Percentiles rank a stretch among this genome's conserved stretches.
Conservation (phyloP, 2,797 vertebrate species). For the Carduelis carduelis region DNA sequence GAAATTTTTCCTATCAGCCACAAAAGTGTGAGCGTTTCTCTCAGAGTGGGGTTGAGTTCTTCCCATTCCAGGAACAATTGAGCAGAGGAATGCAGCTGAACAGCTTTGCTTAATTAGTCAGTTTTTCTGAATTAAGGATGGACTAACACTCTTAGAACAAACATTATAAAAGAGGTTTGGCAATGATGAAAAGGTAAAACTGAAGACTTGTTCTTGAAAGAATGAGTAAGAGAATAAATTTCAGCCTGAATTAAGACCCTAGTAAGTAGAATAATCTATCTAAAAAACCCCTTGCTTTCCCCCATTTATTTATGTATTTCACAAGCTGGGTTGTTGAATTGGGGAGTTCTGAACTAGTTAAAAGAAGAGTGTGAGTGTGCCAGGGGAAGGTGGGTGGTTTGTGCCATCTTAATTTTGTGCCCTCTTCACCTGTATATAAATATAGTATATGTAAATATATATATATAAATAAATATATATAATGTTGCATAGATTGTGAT, state of each 20-base stretch:
- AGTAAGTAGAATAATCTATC: not conserved
- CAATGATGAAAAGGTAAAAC: not conserved
- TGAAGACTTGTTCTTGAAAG: not conserved
- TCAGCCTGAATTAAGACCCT: not conserved
- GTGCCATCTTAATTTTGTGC: not conserved
- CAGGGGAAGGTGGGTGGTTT: not conserved
- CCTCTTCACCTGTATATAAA: not conserved
- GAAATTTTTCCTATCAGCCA: not conserved
- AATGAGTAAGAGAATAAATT: not conserved
- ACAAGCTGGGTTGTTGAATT: not conserved
- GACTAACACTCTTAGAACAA: not conserved
- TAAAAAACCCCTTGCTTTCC: not conserved
- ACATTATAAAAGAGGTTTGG: slow-evolving; percentile 22
- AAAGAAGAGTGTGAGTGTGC: not conserved
- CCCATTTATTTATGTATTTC: not conserved
- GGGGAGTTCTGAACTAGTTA: not conserved
- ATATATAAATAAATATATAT: not conserved
- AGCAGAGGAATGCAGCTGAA: slow-evolving; percentile 48
- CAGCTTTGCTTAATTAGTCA: slow-evolving; percentile 46
- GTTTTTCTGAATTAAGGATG: slow-evolving; percentile 26
- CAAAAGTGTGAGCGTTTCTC: not conserved
- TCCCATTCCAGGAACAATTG: not conserved
- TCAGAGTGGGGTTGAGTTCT: not conserved
- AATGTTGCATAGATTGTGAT: not conserved
- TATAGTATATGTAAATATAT: rapidly evolving